Evolutionary conservation across 2,888 invertebrate genomes (phyloP).

Genomic region (Coelinius sp.): DNA sequence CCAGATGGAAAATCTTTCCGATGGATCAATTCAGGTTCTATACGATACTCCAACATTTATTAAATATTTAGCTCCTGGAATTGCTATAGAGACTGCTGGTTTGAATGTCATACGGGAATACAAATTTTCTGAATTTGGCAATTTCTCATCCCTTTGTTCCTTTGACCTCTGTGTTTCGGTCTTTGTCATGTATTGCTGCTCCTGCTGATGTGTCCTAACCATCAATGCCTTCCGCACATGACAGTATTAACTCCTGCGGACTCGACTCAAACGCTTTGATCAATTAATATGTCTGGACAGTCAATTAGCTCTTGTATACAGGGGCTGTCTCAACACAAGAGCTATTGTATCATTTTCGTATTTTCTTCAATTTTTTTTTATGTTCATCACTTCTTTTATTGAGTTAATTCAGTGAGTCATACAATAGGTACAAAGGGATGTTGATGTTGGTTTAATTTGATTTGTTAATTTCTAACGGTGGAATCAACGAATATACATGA

Average conservation of each 20-base stretch:
- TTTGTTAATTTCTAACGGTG: background rate
- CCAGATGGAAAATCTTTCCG: background rate
- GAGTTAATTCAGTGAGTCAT: background rate
- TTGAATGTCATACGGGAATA: no score
- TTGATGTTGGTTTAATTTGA: background rate
- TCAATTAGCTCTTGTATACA: slow-evolving; percentile 11
- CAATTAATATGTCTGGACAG: slow-evolving; percentile 21
- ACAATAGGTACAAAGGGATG: background rate
- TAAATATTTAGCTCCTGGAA: no score
- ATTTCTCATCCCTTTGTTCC: background rate
- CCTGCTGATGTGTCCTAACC: background rate
- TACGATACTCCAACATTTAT: no score
- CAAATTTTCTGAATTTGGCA: no score
- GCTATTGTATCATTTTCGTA: background rate
- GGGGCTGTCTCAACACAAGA: background rate
- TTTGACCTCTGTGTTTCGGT: no score
- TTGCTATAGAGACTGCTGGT: no score
- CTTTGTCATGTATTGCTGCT: background rate
- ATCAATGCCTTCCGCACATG: background rate
- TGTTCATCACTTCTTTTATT: background rate
- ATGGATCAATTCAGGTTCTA: no score
- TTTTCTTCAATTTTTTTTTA: background rate
- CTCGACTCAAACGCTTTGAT: slow-evolving; percentile 11
- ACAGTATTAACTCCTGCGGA: background rate
- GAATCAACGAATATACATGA: no score